These are phyloP conservation scores for Netelia virgata DNA, from an alignment of 2,888 invertebrate species.

Conservation along the genomic window DNA sequence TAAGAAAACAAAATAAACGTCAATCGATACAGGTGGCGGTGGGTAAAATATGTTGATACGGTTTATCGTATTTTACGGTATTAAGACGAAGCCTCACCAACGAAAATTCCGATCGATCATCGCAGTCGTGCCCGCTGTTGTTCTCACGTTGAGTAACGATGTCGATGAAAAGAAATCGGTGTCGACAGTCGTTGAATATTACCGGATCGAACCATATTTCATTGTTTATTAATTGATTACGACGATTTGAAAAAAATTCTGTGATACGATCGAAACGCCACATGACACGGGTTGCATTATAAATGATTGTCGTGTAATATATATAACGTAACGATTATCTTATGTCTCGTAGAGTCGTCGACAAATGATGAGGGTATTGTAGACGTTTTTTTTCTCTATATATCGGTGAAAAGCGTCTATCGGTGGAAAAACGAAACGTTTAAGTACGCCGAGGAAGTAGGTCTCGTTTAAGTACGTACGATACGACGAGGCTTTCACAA, in stretches of 20 bases:
- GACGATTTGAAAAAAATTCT: background rate
- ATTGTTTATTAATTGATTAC: background rate
- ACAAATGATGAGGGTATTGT: background rate
- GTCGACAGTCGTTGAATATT: constrained; percentile 4
- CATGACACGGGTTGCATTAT: background rate
- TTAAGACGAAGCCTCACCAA: constrained; percentile 19
- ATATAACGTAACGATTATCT: constrained; percentile 26
- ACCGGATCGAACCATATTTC: background rate
- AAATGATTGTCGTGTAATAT: background rate
- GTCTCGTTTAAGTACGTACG: constrained; percentile 31
- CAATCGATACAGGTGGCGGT: constrained; percentile 2
- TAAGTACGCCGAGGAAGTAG: background rate
- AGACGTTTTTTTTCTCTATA: background rate
- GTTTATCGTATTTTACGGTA: constrained; percentile 27
- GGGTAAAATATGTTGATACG: constrained; percentile 31
- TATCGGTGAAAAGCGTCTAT: background rate
- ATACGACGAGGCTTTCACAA: background rate
- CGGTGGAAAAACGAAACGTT: background rate
- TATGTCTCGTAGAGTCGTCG: constrained; percentile 27
- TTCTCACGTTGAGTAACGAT: background rate
- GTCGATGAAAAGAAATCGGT: background rate
- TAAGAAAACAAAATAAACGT: background rate
- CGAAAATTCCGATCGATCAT: background rate
- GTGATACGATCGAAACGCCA: constrained; percentile 4
- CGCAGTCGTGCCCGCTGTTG: background rate